Evolutionary conservation across 2,797 vertebrate genomes (phyloP).

Genomic region (Eptatretus atami): DNA sequence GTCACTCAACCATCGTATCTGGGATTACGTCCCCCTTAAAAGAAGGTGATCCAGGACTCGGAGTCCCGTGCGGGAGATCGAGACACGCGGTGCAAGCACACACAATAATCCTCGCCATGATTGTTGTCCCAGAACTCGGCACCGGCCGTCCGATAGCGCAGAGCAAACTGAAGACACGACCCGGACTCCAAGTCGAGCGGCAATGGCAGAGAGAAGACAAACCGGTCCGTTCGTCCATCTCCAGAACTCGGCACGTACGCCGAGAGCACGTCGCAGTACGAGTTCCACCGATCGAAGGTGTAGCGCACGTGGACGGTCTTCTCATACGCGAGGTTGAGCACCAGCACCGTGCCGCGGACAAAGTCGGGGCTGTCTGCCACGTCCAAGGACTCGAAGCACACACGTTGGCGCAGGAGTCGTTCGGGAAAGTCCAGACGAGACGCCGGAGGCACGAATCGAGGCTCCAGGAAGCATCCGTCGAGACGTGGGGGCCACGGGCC

Average conservation of each 20-base stretch:
- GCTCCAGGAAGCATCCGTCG: background rate
- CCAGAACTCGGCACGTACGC: background rate
- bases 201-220: background rate
- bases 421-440: background rate
- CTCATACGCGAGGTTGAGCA: background rate
- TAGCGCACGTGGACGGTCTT: background rate
- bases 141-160: background rate
- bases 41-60: background rate
- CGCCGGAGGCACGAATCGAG: background rate
- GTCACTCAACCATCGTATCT: too few species aligned
- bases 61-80: slow-evolving; percentile 9
- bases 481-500: background rate
- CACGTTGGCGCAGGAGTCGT: background rate
- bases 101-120: slow-evolving; percentile 8
- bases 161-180: background rate
- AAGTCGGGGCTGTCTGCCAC: background rate
- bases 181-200: background rate
- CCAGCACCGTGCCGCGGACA: background rate
- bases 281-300: background rate
- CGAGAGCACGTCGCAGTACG: background rate
- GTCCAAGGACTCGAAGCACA: background rate
- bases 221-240: background rate
- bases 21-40: background rate
- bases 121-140: slow-evolving; percentile 5
- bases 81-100: slow-evolving; percentile 8